Base-by-base conservation (phyloP, 2,888 invertebrate species). In the Dermolepida albohirtum region DNA sequence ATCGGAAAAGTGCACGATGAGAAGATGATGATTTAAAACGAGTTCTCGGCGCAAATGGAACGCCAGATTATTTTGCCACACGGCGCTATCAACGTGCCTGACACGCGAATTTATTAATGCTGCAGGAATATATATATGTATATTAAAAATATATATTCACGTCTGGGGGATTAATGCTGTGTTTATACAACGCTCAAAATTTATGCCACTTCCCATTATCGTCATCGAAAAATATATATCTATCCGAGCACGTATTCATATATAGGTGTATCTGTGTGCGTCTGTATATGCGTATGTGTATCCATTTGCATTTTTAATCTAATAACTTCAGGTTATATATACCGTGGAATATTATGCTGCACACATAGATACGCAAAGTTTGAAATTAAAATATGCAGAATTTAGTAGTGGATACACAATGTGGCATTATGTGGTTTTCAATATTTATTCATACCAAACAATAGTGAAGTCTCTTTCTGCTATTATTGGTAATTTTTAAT, bases 1-100 rank as follows among this genome's bases (percentile, higher is more conserved):
- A 63, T 49, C 49, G 49, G 49, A 63, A 63, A 63, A 63, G 47
- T 63, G 49, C 63, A 49, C 49, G 16, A 16, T 14, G 22, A 22
- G 34, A 59, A 59, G 17, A 39, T 50, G 63, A 49, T 63, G 63
- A 63, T 63, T 63, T 63, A 63, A 47, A 63, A 63, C 63, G 34
- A 17, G 16, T 50, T 17, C 27, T 47, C 12, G n/a, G 43, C 27
- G 54, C 34, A 59, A 59, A 59, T 59, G 27, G 47, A 59, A 43
- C 44, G 27, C 41, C 59, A 59, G 59, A 47, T 59, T 41, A 17
- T 27, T 29, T 22, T 44, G 22, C 44, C 17, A 22, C 41, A n/a
- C 34, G 12, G n/a, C 49, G 62, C 17, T 54, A 54, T 54, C 54
- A 54, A 54, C 44, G 59, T 59, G 29, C 49, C 62, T 44, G 40